Conservation (phyloP, 1,140 invertebrate species). For the Octopus bimaculoides region DNA sequence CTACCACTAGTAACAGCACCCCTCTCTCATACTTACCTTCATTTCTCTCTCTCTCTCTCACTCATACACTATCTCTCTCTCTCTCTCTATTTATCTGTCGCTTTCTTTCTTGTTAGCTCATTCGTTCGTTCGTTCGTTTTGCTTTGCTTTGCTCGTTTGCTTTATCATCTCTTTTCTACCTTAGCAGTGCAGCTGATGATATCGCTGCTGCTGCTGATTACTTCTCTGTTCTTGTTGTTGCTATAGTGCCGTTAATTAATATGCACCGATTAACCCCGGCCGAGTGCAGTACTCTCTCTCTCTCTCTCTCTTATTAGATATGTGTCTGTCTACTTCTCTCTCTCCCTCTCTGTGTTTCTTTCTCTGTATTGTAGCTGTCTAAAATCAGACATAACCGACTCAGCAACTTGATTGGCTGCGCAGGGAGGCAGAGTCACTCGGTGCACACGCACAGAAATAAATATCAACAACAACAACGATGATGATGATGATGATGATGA, state of each 20-base stretch:
- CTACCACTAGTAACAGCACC: not conserved
- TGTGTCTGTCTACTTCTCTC: too few species aligned
- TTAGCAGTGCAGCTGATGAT: too few species aligned
- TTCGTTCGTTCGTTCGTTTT: too few species aligned
- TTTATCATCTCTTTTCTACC: too few species aligned
- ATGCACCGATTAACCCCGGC: slow-evolving; percentile 4
- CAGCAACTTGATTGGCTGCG: slow-evolving; percentile 5
- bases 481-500: too few species aligned
- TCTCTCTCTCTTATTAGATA: not conserved
- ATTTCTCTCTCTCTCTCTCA: too few species aligned
- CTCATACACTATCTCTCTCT: too few species aligned
- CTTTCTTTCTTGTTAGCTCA: too few species aligned
- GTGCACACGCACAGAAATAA: slow-evolving; percentile 3
- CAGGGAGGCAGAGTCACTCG: not conserved
- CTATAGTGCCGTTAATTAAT: not conserved
- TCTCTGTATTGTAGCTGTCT: not conserved
- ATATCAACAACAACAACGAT: not conserved
- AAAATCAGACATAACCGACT: not conserved
- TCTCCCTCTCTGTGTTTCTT: too few species aligned
- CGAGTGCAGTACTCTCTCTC: not conserved
- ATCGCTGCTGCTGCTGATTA: not conserved
- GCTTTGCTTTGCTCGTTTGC: too few species aligned
- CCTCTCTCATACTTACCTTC: too few species aligned
- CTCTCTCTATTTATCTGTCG: too few species aligned
- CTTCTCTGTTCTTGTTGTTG: not conserved